Percentiles rank a stretch among this genome's conserved stretches.
phyloP scores from a whole-genome alignment of 2,797 vertebrate species.

The Mus minutoides region DNA sequence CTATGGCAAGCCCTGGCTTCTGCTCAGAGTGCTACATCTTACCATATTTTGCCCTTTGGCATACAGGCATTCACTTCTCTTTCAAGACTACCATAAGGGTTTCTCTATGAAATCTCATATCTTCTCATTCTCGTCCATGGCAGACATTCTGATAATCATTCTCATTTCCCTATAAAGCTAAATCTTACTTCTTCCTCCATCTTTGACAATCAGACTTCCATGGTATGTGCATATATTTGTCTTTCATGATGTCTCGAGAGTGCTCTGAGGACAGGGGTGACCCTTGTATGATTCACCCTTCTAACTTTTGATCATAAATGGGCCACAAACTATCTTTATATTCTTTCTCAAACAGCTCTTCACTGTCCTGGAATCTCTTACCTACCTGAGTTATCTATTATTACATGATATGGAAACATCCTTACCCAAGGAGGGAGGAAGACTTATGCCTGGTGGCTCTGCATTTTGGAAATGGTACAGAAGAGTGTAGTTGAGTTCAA shows the following conservation, averaged over 20 bases:
- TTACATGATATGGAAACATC: background rate
- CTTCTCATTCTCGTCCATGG: background rate
- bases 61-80: background rate
- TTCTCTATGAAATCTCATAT: background rate
- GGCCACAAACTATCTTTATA: background rate
- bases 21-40: background rate
- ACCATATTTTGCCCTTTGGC: background rate
- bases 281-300: background rate
- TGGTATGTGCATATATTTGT: accelerated
- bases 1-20: background rate
- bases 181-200: background rate
- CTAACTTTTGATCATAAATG: background rate
- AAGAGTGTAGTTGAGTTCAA: background rate
- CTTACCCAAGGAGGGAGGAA: background rate
- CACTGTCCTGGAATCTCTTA: background rate
- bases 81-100: background rate
- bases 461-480: background rate
- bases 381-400: background rate
- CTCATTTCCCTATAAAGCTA: background rate
- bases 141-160: background rate
- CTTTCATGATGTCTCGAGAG: background rate
- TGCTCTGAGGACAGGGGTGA: background rate
- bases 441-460: background rate
- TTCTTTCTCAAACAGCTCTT: background rate
- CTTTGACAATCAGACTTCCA: background rate